Evolutionary conservation across 2,113 vertebrate species (phyloP), one percentile per base, ranked within the genome.

Genomic region (Sisor rabdophorus): DNA sequence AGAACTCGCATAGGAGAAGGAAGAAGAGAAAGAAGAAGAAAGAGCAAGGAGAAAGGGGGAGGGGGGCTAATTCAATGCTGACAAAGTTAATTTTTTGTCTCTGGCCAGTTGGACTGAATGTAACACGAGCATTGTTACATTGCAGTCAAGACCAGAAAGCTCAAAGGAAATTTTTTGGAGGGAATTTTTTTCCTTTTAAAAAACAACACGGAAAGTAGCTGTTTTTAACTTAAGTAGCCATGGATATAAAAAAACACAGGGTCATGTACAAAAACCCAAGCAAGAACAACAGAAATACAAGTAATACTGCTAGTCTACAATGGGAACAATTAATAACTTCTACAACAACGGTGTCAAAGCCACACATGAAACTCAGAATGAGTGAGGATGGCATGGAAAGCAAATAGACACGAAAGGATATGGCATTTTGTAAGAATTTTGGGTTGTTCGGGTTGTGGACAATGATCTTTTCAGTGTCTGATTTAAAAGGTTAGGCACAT

Each of bases 81-180:
- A 92, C 89, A 93, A 92, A 93, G 86, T 82, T 80, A 79, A 87
- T 85, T 83, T 81, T 74, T 79, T 70, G 89, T 87, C 86, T 92
- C 91, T 91, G 93, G 94, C 92, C 85, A 93, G 94, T 94, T 93
- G 93, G 94, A 94, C 91, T 86, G 92, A 94, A 95, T 95, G 95
- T 91, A 91, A 91, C 89, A 80, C 82, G 76, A 87, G 93, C 92
- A 93, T 92, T 91, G 93, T 94, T 95, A 95, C 95, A 96, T 96
- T 92, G 83, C 92, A 92, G 92, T 93, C 93, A 93, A 92, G 91
- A 92, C 64, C 90, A 85, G 89, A 88, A 52, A 63, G 52, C 64
- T 16, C 47, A 68, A 76, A 89, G 50, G 17, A 44, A 44, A 44
- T 44, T 44, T 44, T 44, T 44, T 44, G 40, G 2, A 6, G 32